Evolutionary conservation across 2,113 vertebrate species (phyloP), one percentile per base, ranked within the genome.

Genomic region (Alligator mississippiensis): DNA sequence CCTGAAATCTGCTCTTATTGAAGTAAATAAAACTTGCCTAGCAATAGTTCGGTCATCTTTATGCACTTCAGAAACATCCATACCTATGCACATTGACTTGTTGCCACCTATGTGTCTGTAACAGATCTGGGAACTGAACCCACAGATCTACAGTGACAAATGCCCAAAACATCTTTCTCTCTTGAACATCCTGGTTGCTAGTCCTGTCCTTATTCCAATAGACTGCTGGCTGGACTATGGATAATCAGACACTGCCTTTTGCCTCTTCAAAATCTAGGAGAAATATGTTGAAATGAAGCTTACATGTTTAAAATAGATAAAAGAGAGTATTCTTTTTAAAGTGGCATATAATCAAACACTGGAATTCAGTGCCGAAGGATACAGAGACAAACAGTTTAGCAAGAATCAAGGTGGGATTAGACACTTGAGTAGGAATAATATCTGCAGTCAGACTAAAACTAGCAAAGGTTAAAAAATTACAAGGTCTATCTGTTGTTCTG

Each of bases 321-420:
- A 93, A 97, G 80, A 28, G 77, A 82, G 74, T 80, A 87, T 81
- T 88, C 54, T 38, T 38, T 77, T 77, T 85, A 74, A 94, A 96
- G 80, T 85, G 84, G 38, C 80, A 91, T 74, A 72, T 95, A 93
- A 96, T 96, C 87, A 87, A 4, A 80, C 64, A 70, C 80, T 94
- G 94, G 94, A 96, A 96, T 96, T 93, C 93, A 68, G 94, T 94
- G 94, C 96, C 96, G 93, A 85, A 87, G 94, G 92, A 96, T 93
- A 93, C 75, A 75, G 47, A 93, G 88, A 77, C 55, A 94, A 96
- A 81, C 47, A 80, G 11, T 74, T 92, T 84, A 61, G 34, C 47
- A 47, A 91, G 64, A 93, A 70, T 77, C 80, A 62, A 84, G 64
- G 62, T 38, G 90, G 93, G 95, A 97, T 96, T 95, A 96, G 92